Percentiles rank a stretch among this genome's conserved stretches.
Evolutionary conservation across 2,888 invertebrate genomes (phyloP).

Genomic region (Catocala fraxini): DNA sequence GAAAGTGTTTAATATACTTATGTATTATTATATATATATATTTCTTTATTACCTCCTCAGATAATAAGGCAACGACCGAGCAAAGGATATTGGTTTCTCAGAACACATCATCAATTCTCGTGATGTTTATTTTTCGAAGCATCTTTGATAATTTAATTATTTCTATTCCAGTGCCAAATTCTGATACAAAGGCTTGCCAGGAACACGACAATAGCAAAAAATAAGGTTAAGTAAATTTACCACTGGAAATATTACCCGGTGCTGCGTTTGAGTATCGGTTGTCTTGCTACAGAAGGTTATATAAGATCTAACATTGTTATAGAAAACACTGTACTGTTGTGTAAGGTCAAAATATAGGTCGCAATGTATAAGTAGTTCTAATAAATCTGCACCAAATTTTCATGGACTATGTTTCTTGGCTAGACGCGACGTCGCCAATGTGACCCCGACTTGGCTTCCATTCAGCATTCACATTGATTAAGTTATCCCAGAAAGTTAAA

Average conservation of each 20-base stretch:
- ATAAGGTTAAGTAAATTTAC: conserved; percentile 40
- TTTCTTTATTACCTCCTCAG: conserved; percentile 21
- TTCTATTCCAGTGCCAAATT: conserved; percentile 41
- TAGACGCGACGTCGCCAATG: conserved; percentile 46
- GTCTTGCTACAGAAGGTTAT: too few relatives aligned
- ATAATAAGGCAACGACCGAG: conserved; percentile 32
- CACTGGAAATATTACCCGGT: conserved; percentile 9
- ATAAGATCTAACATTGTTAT: conserved; percentile 10
- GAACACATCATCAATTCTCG: conserved; percentile 39
- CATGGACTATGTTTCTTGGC: conserved; percentile 46
- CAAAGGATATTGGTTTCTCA: conserved; percentile 15
- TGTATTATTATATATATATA: too few relatives aligned
- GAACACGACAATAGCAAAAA: conserved; percentile 37
- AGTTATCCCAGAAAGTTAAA: conserved; percentile 29
- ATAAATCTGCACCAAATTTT: conserved; percentile 32
- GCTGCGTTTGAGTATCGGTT: too few relatives aligned
- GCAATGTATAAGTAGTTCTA: conserved; percentile 9
- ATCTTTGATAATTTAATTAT: conserved; percentile 37
- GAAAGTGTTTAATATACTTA: too few relatives aligned
- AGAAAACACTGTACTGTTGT: conserved; percentile 9
- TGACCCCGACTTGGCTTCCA: conserved; percentile 46
- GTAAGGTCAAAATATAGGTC: conserved; percentile 32
- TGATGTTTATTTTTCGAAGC: conserved; percentile 22
- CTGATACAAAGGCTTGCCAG: conserved; percentile 43
- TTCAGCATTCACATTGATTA: conserved; percentile 35